Evolutionary conservation across 2,797 vertebrate species (phyloP), one percentile per base, ranked within the genome.

Genomic region (Poecile montanus): DNA sequence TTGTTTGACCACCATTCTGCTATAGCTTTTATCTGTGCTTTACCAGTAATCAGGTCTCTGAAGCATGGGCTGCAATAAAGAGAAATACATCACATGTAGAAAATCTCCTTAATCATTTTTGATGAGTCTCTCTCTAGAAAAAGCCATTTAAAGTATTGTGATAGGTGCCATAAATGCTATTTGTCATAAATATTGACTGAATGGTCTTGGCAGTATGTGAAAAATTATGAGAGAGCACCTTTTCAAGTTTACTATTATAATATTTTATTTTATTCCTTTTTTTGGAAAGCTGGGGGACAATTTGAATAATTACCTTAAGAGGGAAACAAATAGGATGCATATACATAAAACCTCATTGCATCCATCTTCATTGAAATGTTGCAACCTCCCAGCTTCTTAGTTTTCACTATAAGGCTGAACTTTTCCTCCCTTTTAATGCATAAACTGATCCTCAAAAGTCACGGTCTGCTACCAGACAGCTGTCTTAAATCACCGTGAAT

Each of bases 11-110:
- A 92, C 93, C 78, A 75, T 96, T 97, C 93, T 68, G 76, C 94
- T 95, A 96, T 94, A 85, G 96, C 95, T 97, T 98, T 97, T 97
- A 97, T 97, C 97, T 97, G 81, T 97, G 90, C 86, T 68, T 92
- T 96, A 93, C 96, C 80, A 96, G 96, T 91, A 95, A 96, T 95
- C 92, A 91, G 77, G 85, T 94, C 97, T 96, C 86, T 84, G 74
- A 67, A 76, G 73, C 90, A 87, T 65, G 72, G 54, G 83, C 85
- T 78, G n/a, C 60, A 91, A 81, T 48, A 82, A 94, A 75, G 67
- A 48, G 85, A 82, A 96, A 82, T 78, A 36, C 38, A 68, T 66
- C 67, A 58, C 62, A 67, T 67, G 50, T 20, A 83, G 57, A 74
- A 97, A 93, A 87, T 68, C 62, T 89, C 71, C 85, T 36, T 88